Evolutionary conservation across 2,888 invertebrate genomes (phyloP), one percentile per base, ranked within the genome.

Genomic region (Pediacus dermestoides): DNA sequence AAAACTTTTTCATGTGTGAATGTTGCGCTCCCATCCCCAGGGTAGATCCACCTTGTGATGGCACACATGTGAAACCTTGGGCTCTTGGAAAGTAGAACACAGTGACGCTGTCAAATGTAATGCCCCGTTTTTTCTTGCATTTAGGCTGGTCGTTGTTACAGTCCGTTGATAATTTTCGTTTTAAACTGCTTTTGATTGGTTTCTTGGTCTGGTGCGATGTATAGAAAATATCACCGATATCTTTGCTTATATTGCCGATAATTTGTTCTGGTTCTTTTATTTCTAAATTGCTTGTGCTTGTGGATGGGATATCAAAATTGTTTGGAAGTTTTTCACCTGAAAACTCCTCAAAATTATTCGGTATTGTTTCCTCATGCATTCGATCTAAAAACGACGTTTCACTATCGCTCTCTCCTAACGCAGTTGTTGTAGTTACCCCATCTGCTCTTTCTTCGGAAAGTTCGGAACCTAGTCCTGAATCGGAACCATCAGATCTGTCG

Each of bases 1-100:
- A 84, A 68, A 94, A 92, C 38, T 82, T 82, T 59, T 82, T 80
- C 59, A 81, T 75, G 63, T 82, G 79, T 55, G 81, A 52, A 67
- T 85, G 84, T 46, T 76, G 75, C 48, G 84, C 77, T 46, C 81
- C 84, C 95, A 96, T 96, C 13, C 96, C 95, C 50, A 96, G 74
- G 2, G 95, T 95, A n/a, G 85, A 85, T 2, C 86, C 86, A 37
- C 89, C 89, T 71, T 88, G 85, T 7, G 91, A 91, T 31, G 92
- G 92, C 45, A 92, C 89, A 71, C 92, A 91, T 21, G 88, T 85
- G 70, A 91, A 90, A 11, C 91, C 92, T 74, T 92, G 91, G 36
- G 90, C 80, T 60, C 96, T 76, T 2, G 91, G 90, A 71, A 97
- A 96, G 71, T 95, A 96, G 70, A 81, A 96, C 6, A 96, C 93